phyloP scores from a whole-genome alignment of 2,797 vertebrate species.

The Peromyscus eremicus region DNA sequence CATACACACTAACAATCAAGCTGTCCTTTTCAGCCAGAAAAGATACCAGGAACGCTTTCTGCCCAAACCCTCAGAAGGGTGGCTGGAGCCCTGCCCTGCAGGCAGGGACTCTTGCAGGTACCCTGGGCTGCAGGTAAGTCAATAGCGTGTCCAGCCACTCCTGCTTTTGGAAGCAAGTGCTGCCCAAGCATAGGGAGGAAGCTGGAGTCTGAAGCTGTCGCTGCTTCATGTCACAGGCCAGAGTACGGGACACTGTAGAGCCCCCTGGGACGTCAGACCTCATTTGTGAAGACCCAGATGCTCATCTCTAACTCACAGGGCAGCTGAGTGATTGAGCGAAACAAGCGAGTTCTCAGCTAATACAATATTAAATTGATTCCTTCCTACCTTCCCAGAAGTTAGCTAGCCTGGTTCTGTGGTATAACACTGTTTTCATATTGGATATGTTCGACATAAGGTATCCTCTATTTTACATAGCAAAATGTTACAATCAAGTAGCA shows the following conservation, averaged over 20 bases:
- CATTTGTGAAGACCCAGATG: not conserved
- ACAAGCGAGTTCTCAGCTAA: not conserved
- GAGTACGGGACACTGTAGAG: not conserved
- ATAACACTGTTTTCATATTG: not conserved
- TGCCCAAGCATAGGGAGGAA: not conserved
- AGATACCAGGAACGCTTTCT: not conserved
- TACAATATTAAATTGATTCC: not conserved
- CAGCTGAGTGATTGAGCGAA: not conserved
- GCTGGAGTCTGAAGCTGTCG: not conserved
- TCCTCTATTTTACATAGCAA: slow-evolving; percentile 32
- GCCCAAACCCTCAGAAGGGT: not conserved
- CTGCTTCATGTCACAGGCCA: not conserved
- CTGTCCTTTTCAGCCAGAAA: fast-evolving
- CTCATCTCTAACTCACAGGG: not conserved
- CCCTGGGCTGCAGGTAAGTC: not conserved
- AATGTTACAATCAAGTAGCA: slow-evolving; percentile 15
- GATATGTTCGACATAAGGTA: slow-evolving; percentile 30
- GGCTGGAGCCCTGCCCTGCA: not conserved
- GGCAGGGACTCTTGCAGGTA: fast-evolving
- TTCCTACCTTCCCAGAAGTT: not conserved
- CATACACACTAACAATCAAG: fast-evolving
- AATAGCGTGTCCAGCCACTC: not conserved
- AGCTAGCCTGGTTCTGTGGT: not conserved
- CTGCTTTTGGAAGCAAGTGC: not conserved
- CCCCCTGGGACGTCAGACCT: not conserved